Conservation (phyloP, 2,797 vertebrate species). For the Garrulus glandarius region DNA sequence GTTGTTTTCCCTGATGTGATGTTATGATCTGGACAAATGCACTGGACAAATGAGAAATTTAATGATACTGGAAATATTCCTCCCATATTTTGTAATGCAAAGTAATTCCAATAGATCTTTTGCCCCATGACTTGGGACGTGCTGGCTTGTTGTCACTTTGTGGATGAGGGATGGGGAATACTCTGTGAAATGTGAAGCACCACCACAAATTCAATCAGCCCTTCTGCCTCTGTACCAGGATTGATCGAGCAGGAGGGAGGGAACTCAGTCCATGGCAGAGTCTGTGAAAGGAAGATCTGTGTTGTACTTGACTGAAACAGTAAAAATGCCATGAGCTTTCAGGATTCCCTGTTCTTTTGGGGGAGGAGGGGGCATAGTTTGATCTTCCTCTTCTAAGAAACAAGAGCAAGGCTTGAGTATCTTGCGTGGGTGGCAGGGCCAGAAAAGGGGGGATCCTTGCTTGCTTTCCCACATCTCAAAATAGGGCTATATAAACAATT, state of each 20-base stretch:
- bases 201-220: constrained; percentile 5
- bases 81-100: background rate
- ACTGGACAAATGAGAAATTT: constrained; percentile 52
- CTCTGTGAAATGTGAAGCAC: background rate
- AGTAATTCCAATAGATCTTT: constrained; percentile 4
- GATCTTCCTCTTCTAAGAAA: background rate
- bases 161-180: background rate
- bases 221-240: background rate
- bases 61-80: constrained; percentile 38
- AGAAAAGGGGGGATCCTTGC: background rate
- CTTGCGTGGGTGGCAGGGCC: background rate
- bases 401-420: background rate
- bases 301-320: background rate
- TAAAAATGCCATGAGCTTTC: background rate
- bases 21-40: constrained; percentile 6
- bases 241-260: background rate
- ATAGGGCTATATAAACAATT: background rate
- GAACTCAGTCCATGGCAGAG: background rate
- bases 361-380: background rate
- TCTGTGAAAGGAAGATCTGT: background rate
- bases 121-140: background rate
- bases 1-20: background rate
- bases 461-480: background rate
- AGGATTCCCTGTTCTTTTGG: background rate
- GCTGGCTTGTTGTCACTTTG: background rate